Evolutionary conservation across 2,888 invertebrate genomes (phyloP).

Genomic region (Rotaria socialis): DNA sequence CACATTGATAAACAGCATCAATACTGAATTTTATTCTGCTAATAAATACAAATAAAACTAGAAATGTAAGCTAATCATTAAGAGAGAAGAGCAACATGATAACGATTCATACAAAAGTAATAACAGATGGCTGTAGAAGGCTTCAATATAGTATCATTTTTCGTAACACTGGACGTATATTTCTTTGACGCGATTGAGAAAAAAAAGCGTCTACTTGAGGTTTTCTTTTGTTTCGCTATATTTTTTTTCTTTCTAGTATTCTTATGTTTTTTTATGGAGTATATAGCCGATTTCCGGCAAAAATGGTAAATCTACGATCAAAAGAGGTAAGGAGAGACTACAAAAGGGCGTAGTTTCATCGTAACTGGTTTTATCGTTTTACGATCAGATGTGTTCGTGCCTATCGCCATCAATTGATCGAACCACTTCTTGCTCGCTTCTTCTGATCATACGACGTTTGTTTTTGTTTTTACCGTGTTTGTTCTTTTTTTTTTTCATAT

Average conservation of each 20-base stretch:
- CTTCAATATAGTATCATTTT: neutral
- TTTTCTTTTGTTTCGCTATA: no score
- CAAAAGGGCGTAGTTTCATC: neutral
- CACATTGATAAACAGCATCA: neutral
- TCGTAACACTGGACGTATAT: neutral
- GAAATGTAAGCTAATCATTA: neutral
- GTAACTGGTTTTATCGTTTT: neutral
- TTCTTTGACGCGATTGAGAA: no score
- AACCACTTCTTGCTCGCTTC: neutral
- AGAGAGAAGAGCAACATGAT: neutral
- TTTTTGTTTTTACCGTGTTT: neutral
- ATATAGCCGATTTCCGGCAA: neutral
- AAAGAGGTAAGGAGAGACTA: neutral
- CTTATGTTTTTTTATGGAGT: neutral
- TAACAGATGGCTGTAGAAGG: neutral
- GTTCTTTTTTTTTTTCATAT: neutral
- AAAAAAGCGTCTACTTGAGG: no score
- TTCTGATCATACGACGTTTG: neutral
- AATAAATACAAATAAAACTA: neutral
- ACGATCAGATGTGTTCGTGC: slow-evolving; percentile 5
- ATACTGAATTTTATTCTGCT: neutral
- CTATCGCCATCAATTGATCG: neutral
- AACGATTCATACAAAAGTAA: neutral
- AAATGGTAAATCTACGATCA: neutral
- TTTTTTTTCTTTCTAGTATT: neutral